These are phyloP conservation scores for Sternotherus odoratus DNA, from an alignment of 2,797 vertebrate species.

Conservation along the genomic window DNA sequence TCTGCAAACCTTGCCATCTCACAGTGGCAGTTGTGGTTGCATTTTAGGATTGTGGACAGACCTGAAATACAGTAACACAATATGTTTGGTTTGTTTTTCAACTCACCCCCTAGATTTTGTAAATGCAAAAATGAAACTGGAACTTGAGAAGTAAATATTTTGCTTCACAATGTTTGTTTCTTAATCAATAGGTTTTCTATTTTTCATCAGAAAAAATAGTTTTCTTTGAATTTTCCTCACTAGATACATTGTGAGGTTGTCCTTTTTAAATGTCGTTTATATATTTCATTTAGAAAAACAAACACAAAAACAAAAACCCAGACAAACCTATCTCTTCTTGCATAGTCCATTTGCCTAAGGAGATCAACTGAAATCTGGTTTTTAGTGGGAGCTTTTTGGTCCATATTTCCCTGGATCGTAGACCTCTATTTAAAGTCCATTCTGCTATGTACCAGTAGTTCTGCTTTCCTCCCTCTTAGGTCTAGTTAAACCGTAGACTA, in stretches of 20 bases:
- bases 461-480: neutral
- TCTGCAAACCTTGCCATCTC: too few relatives aligned
- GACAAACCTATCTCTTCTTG: neutral
- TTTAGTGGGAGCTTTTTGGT: neutral
- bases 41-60: neutral
- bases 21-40: neutral
- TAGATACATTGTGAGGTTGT: neutral
- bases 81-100: neutral
- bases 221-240: neutral
- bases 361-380: neutral
- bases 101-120: neutral
- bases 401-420: neutral
- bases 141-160: neutral
- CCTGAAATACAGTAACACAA: neutral
- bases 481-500: neutral
- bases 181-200: neutral
- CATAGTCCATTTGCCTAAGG: neutral
- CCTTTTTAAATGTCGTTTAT: neutral
- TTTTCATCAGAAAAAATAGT: neutral
- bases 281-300: neutral
- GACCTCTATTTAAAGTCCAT: neutral
- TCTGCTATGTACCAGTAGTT: neutral
- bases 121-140: neutral
- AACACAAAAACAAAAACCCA: neutral
- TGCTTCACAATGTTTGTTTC: neutral